Conservation (phyloP, 2,113 vertebrate genomes). For the Chaetorhynchus papuensis region DNA sequence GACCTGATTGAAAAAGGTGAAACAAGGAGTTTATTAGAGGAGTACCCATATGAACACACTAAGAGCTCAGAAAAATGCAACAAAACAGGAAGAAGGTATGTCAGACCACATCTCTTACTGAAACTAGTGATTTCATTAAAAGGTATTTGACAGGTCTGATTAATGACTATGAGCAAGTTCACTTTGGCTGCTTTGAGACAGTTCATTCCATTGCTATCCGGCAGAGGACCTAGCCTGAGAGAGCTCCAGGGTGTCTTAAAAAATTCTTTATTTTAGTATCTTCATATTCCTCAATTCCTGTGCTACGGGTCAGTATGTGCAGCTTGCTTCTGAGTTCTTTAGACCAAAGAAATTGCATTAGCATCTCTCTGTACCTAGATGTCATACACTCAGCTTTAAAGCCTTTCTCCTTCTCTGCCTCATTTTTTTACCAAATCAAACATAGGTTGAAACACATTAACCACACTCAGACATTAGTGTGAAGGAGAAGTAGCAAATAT, state of each 20-base stretch:
- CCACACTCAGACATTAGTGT: not conserved
- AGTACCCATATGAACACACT: not conserved
- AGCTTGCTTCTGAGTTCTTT: too few relatives aligned
- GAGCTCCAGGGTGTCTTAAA: not conserved
- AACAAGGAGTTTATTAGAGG: not conserved
- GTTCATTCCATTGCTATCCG: not conserved
- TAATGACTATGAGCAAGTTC: not conserved
- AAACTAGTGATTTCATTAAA: not conserved
- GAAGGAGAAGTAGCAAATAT: not conserved
- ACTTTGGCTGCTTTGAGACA: not conserved
- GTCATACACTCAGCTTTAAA: not conserved
- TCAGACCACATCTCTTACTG: not conserved
- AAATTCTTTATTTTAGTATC: not conserved
- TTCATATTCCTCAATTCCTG: not conserved
- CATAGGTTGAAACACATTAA: not conserved
- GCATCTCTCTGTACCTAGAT: too few relatives aligned
- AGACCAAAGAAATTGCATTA: too few relatives aligned
- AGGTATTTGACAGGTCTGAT: not conserved
- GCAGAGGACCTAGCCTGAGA: not conserved
- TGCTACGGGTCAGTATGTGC: not conserved
- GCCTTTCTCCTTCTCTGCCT: not conserved
- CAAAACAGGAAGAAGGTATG: not conserved
- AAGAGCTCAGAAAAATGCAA: not conserved
- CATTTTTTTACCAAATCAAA: not conserved
- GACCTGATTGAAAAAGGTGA: conserved; percentile 38